These are phyloP conservation scores for Pitta sordida DNA, from an alignment of 2,113 vertebrate species.

Conservation along the genomic window DNA sequence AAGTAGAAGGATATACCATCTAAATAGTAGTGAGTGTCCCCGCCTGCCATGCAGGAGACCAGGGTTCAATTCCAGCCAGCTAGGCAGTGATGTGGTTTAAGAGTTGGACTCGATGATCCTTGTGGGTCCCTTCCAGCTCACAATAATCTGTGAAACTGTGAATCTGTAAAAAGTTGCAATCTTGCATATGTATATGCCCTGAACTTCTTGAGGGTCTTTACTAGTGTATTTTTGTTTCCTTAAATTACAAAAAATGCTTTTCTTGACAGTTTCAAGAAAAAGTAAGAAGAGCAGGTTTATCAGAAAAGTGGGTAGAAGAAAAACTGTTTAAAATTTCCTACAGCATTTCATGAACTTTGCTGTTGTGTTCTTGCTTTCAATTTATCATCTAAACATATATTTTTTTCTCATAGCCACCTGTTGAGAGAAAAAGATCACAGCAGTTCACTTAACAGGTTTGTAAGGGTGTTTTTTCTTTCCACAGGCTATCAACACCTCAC, in stretches of 20 bases:
- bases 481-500: neutral
- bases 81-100: no score
- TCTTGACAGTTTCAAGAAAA: neutral
- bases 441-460: constrained; percentile 3
- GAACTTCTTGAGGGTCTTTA: neutral
- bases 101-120: no score
- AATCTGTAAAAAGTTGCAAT: no score
- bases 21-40: no score
- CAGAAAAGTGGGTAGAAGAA: neutral
- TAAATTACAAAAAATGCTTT: neutral
- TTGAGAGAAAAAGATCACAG: constrained; percentile 8
- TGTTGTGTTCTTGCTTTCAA: neutral
- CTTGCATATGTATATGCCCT: neutral
- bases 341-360: neutral
- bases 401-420: constrained; percentile 1
- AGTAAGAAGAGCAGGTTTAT: neutral
- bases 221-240: neutral
- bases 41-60: no score
- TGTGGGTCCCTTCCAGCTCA: no score
- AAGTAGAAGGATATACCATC: neutral
- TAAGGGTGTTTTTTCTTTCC: neutral
- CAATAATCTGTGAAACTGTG: no score
- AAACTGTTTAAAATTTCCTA: neutral
- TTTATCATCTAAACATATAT: neutral
- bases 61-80: no score